Evolutionary conservation across 2,113 vertebrate genomes (phyloP).

Genomic region (Arvicanthis niloticus): DNA sequence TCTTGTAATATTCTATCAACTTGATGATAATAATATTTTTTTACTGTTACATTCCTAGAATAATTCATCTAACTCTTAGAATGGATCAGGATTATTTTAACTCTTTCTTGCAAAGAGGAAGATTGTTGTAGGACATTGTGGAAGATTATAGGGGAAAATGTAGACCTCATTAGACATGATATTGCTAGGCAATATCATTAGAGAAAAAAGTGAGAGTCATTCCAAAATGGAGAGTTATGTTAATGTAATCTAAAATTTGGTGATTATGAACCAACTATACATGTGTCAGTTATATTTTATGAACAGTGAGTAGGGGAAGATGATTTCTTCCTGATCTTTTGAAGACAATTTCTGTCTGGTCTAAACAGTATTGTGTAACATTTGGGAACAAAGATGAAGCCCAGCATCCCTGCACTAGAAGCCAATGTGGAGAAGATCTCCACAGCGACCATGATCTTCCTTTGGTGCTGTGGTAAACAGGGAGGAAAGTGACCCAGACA

Average conservation of each 20-base stretch:
- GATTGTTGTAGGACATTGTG: background rate
- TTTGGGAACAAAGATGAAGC: too few relatives aligned
- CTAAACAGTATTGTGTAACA: too few relatives aligned
- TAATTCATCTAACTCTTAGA: background rate
- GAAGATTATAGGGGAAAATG: background rate
- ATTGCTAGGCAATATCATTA: background rate
- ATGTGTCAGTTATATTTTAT: too few relatives aligned
- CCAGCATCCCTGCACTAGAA: too few relatives aligned
- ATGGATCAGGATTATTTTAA: background rate
- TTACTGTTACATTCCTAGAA: background rate
- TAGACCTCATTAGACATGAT: too few relatives aligned
- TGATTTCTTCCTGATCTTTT: too few relatives aligned
- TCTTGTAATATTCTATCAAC: background rate
- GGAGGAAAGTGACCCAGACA: too few relatives aligned
- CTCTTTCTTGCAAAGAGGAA: accelerated
- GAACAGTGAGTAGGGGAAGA: too few relatives aligned
- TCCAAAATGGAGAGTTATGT: background rate
- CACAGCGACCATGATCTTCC: too few relatives aligned
- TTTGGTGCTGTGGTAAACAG: too few relatives aligned
- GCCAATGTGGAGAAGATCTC: too few relatives aligned
- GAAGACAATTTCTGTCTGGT: too few relatives aligned
- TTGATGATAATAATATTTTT: background rate
- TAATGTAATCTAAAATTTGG: background rate
- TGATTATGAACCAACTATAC: background rate
- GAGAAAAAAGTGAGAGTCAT: background rate